These are phyloP conservation scores for Trichonephila clavipes DNA, from an alignment of 1,140 invertebrate species.

Conservation along the genomic window DNA sequence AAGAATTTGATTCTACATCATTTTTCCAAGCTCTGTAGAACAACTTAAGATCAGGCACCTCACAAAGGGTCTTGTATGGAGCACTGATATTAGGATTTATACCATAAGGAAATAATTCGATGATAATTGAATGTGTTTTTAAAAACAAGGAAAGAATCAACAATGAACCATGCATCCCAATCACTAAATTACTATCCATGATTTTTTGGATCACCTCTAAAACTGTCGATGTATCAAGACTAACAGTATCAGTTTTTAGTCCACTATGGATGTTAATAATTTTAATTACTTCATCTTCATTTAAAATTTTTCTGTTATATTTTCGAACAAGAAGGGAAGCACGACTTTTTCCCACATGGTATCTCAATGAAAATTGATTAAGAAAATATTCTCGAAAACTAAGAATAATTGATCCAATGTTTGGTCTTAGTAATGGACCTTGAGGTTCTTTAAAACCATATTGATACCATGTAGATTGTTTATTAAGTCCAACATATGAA, in stretches of 20 bases:
- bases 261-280: constrained; percentile 78
- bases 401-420: constrained; percentile 69
- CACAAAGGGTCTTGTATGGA: constrained; percentile 81
- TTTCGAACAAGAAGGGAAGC: constrained; percentile 81
- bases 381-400: constrained; percentile 78
- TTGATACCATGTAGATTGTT: constrained; percentile 82
- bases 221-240: constrained; percentile 79
- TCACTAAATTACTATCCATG: constrained; percentile 78
- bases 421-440: constrained; percentile 79
- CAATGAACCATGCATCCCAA: constrained; percentile 81
- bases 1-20: constrained; percentile 79
- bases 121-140: constrained; percentile 76
- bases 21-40: constrained; percentile 82
- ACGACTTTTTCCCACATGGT: background rate
- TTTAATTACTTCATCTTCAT: constrained; percentile 81
- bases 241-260: constrained; percentile 79
- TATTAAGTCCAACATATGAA: constrained; percentile 81
- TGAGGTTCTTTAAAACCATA: constrained; percentile 83
- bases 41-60: constrained; percentile 79
- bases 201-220: constrained; percentile 80
- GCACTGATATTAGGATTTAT: constrained; percentile 82
- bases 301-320: constrained; percentile 82
- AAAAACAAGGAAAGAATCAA: constrained; percentile 80
- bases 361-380: constrained; percentile 36
- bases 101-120: constrained; percentile 81